A percentile compares a stretch with the other conserved stretches of the same genome.
phyloP scores from a whole-genome alignment of 2,113 vertebrate species.

The Stigmatopora nigra region DNA sequence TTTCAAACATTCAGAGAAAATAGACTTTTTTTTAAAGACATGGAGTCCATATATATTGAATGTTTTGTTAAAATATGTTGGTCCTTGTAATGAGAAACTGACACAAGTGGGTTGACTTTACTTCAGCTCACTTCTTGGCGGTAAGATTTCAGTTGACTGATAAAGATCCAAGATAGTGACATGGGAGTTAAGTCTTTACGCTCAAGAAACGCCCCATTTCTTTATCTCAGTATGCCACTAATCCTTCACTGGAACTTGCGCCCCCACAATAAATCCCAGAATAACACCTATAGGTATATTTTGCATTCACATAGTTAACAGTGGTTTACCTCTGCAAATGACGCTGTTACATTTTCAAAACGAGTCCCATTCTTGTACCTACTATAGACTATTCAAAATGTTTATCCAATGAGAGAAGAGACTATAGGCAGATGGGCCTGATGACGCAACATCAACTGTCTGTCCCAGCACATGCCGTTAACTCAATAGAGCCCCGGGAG shows the following conservation, averaged over 20 bases:
- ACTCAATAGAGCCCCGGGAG: neutral
- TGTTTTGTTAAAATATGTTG: too few relatives aligned
- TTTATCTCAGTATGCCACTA: slow-evolving; percentile 46
- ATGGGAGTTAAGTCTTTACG: slow-evolving; percentile 15
- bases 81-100: neutral
- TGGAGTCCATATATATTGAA: too few relatives aligned
- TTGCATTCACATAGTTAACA: neutral
- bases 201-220: slow-evolving; percentile 36
- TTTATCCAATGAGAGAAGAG: neutral
- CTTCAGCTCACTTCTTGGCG: neutral
- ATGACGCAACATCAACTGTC: neutral
- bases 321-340: neutral
- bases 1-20: too few relatives aligned
- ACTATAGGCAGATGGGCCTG: neutral
- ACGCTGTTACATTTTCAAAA: neutral
- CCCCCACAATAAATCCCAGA: neutral
- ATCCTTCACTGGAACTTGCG: neutral
- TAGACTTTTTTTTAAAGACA: too few relatives aligned
- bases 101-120: slow-evolving; percentile 2
- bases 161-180: slow-evolving; percentile 23
- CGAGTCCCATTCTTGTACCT: neutral
- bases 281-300: neutral
- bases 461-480: neutral
- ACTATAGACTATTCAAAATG: neutral
- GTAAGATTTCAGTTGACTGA: slow-evolving; percentile 38